These are phyloP conservation scores for Ichneumoninae sp. DNA, from an alignment of 2,888 invertebrate genomes.

Conservation along the genomic window DNA sequence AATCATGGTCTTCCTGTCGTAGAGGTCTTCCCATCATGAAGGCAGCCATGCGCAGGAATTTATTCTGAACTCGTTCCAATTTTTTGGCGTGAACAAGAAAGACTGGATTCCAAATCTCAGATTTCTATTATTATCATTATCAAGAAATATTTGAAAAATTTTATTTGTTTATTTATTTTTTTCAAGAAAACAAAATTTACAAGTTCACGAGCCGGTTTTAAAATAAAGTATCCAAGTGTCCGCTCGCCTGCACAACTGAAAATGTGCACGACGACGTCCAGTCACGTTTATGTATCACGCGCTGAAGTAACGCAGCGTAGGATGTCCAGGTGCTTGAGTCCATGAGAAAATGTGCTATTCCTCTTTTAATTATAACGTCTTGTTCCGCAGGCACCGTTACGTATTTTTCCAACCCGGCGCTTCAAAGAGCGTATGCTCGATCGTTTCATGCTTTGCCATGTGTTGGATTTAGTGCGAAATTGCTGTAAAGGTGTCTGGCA, in stretches of 20 bases:
- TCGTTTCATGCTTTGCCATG: not conserved
- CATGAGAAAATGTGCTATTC: not conserved
- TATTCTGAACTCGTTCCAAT: too few species aligned
- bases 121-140: not conserved
- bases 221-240: not conserved
- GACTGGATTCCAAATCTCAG: too few species aligned
- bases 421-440: conserved; percentile 2
- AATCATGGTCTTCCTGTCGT: too few species aligned
- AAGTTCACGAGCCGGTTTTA: not conserved
- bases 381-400: not conserved
- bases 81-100: too few species aligned
- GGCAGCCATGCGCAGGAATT: too few species aligned
- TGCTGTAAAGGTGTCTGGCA: not conserved
- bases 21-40: too few species aligned
- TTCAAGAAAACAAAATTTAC: not conserved
- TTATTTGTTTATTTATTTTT: not conserved
- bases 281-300: not conserved
- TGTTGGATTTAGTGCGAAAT: not conserved
- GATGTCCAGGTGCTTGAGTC: not conserved
- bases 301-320: not conserved
- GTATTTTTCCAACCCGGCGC: not conserved
- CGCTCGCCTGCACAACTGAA: not conserved
- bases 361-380: conserved; percentile 1
- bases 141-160: not conserved
- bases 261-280: not conserved